Evolutionary conservation across 2,113 vertebrate species (phyloP), one percentile per base, ranked within the genome.

Genomic region (Microcebus jonahi): DNA sequence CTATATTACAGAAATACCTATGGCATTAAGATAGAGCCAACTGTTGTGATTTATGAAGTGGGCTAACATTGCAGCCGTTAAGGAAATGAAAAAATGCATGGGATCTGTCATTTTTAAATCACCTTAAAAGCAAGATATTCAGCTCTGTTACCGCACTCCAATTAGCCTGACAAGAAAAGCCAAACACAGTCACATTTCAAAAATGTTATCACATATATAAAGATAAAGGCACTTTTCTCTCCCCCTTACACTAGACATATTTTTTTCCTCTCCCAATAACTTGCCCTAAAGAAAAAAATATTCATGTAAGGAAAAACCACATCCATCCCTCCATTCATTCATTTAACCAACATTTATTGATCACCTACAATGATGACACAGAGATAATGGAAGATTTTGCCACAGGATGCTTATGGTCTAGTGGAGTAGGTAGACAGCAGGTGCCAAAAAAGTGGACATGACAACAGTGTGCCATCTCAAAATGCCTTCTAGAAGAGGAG

Each of bases 31-130:
- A 96, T 45, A 94, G 85, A 95, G 98, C 27, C 48, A 97, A 92
- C 57, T 1, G 0, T 39, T 82, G n/a, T 97, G 95, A 98, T 97
- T 98, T 96, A 97, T 90, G 82, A 0, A 8, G 90, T 97, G 48
- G 55, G 63, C 73, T 97, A 96, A 98, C 45, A 94, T 94, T 98
- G 85, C 36, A 94, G 75, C 25, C n/a, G 77, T 85, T 71, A 96
- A 97, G 71, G 53, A 94, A 96, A 97, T 95, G 89, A 71, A 90
- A 93, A 95, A 95, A 93, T 17, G 61, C 45, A 86, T 61, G 13
- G 81, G 55, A 76, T 97, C 97, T 98, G 91, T 89, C 88, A 88
- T 98, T 98, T 98, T 97, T 3, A 98, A 97, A 97, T 97, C 94
- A 96, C 75, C 68, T 96, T 61, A 92, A 96, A 63, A 63, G 42